Conservation (phyloP, 2,797 vertebrate species). For the Malurus splendens region DNA sequence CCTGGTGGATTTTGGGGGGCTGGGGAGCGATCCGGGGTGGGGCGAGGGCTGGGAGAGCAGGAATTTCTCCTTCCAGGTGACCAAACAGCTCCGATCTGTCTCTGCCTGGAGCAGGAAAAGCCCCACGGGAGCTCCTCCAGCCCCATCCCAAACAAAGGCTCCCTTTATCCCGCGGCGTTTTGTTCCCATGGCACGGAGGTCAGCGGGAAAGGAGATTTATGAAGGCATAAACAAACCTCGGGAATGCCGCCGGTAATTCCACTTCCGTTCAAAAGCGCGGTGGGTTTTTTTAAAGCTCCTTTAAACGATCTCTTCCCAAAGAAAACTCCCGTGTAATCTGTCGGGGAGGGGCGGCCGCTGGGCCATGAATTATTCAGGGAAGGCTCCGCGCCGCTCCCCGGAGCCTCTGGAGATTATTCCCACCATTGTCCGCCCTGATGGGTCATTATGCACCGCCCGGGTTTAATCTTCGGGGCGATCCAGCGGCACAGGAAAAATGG, state of each 20-base stretch:
- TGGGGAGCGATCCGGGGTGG: not conserved
- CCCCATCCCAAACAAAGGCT: constrained; percentile 63
- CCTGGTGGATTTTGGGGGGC: not conserved
- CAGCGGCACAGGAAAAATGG: constrained; percentile 66
- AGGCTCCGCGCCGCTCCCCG: constrained; percentile 80
- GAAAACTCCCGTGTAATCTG: constrained; percentile 88
- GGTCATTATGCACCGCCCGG: constrained; percentile 92
- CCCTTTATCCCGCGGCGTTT: constrained; percentile 76
- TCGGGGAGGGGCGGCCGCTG: constrained; percentile 72
- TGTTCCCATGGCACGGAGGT: constrained; percentile 75
- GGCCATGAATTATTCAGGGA: constrained; percentile 88
- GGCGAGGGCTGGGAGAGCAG: not conserved
- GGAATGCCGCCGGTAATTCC: constrained; percentile 73
- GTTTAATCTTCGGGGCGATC: constrained; percentile 88
- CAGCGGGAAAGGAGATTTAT: constrained; percentile 71
- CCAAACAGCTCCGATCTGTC: not conserved
- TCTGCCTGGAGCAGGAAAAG: not conserved
- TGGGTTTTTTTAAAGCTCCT: constrained; percentile 73
- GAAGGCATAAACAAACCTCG: constrained; percentile 72
- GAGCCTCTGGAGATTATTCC: constrained; percentile 86
- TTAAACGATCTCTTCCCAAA: constrained; percentile 79
- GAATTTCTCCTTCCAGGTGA: not conserved
- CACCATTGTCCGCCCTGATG: constrained; percentile 95
- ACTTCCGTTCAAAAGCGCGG: constrained; percentile 75
- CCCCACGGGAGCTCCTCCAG: not conserved